phyloP scores from a whole-genome alignment of 2,113 vertebrate genomes.

The Actinemys pallida region DNA sequence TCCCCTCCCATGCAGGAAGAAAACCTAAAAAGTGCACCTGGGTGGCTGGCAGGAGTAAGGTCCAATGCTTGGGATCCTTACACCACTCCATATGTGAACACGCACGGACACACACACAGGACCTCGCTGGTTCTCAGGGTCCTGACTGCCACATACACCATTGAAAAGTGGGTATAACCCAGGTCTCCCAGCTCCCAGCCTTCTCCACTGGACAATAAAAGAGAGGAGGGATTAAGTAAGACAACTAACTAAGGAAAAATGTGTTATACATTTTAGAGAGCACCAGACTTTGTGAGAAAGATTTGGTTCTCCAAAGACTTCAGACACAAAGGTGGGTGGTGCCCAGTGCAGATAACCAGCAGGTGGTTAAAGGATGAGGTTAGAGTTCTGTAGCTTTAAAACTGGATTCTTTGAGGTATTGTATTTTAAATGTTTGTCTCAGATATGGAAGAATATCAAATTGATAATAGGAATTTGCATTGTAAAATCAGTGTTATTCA shows the following conservation, averaged over 20 bases:
- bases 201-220: neutral
- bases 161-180: neutral
- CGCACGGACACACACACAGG: neutral
- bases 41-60: neutral
- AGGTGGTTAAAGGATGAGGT: neutral
- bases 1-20: neutral
- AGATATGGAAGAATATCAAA: neutral
- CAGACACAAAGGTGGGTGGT: neutral
- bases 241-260: neutral
- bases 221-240: neutral
- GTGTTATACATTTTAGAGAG: neutral
- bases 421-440: neutral
- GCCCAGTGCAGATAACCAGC: neutral
- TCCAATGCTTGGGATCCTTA: neutral
- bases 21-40: accelerated
- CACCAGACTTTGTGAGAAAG: neutral
- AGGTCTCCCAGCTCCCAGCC: accelerated
- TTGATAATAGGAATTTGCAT: neutral
- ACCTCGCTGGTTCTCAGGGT: neutral
- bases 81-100: neutral
- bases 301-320: neutral
- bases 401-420: neutral
- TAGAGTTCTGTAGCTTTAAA: neutral
- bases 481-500: neutral
- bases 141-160: neutral